These are phyloP conservation scores for Phylloscopus collybita DNA, from an alignment of 2,797 vertebrate species.

Conservation along the genomic window DNA sequence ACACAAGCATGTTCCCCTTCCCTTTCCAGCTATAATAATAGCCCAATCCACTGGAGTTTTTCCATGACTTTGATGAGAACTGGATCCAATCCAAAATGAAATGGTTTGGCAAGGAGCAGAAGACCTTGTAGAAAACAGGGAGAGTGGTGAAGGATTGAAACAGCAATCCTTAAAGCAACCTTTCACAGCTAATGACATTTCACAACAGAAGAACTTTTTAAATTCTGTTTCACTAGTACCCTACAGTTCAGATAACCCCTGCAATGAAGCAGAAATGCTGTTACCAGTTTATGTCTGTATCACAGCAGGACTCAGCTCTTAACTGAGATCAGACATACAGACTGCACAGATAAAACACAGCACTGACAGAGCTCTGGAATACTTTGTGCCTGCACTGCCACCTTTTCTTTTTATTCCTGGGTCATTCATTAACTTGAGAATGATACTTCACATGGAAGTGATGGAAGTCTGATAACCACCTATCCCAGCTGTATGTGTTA, in stretches of 20 bases:
- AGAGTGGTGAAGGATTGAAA: neutral
- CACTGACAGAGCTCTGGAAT: neutral
- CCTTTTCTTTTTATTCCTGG: neutral
- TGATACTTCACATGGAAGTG: neutral
- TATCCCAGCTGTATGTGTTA: neutral
- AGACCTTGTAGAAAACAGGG: constrained; percentile 7
- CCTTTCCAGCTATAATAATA: constrained; percentile 31
- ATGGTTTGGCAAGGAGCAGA: constrained; percentile 7
- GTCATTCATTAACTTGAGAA: neutral
- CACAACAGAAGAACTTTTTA: neutral
- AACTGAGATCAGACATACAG: neutral
- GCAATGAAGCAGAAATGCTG: neutral
- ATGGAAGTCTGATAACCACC: neutral
- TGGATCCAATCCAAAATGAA: neutral
- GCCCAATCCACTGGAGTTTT: constrained; percentile 15
- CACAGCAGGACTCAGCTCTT: neutral
- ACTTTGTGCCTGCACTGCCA: neutral
- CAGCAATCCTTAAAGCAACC: neutral
- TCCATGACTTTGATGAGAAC: constrained; percentile 33
- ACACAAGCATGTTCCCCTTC: neutral
- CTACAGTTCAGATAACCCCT: neutral
- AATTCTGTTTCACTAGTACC: neutral
- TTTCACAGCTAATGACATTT: neutral
- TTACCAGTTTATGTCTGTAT: neutral
- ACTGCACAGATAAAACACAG: neutral